phyloP scores from a whole-genome alignment of 2,888 invertebrate species.

The Amblyteles armatorius region DNA sequence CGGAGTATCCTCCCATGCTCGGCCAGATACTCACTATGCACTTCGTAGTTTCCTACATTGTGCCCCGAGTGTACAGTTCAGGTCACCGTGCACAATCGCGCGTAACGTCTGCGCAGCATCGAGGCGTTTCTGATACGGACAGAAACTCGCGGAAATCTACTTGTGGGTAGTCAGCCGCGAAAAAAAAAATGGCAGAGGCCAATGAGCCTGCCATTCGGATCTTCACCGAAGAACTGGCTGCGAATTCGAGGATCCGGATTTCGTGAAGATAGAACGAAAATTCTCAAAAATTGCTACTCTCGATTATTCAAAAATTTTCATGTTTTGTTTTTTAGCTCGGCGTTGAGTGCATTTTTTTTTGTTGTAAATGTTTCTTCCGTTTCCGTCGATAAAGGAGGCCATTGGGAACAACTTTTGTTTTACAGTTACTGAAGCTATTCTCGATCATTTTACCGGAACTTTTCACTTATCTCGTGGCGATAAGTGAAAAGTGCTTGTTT shows the following conservation, averaged over 20 bases:
- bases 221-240: neutral
- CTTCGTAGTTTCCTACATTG: constrained; percentile 3
- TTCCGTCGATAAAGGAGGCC: neutral
- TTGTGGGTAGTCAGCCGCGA: neutral
- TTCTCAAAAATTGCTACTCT: neutral
- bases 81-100: constrained; percentile 36
- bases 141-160: neutral
- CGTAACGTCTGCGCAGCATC: constrained; percentile 36
- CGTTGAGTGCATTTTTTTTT: neutral
- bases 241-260: neutral
- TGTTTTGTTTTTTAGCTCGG: too few species aligned
- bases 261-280: neutral
- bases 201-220: neutral
- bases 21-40: constrained; percentile 27
- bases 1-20: constrained; percentile 12
- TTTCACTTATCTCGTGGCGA: too few species aligned
- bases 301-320: neutral
- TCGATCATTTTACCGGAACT: too few species aligned
- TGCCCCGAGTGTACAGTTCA: constrained; percentile 19
- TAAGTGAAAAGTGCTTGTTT: too few species aligned
- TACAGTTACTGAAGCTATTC: too few species aligned
- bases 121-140: constrained; percentile 8
- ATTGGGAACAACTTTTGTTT: neutral
- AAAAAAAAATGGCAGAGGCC: neutral
- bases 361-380: too few species aligned